Evolutionary conservation across 2,113 vertebrate species (phyloP).

Genomic region (Platichthys stellatus): DNA sequence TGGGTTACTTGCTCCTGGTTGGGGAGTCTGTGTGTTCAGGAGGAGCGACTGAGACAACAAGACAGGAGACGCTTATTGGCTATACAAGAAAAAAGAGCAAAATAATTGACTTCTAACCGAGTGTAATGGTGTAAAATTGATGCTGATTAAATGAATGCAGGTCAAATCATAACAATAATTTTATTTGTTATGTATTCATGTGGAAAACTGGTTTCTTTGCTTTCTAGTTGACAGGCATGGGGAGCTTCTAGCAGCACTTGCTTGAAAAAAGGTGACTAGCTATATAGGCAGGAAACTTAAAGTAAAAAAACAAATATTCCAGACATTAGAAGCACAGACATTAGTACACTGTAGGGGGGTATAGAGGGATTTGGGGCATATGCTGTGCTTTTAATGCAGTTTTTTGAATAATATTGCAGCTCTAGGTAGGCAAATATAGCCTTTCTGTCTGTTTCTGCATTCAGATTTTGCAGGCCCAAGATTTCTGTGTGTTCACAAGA

Average conservation of each 20-base stretch:
- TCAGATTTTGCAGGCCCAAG: not conserved
- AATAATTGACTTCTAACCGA: not conserved
- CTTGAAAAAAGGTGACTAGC: not conserved
- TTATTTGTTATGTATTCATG: not conserved
- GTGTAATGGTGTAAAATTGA: not conserved
- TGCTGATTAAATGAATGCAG: not conserved
- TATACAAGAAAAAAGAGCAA: too few species aligned
- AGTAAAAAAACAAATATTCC: not conserved
- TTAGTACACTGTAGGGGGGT: not conserved
- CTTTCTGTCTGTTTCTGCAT: not conserved
- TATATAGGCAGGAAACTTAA: not conserved
- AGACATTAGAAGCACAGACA: not conserved
- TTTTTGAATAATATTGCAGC: not conserved
- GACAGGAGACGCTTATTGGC: too few species aligned
- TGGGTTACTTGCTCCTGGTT: not conserved
- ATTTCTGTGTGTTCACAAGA: not conserved
- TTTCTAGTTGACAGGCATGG: not conserved
- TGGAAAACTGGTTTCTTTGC: not conserved
- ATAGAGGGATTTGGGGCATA: not conserved
- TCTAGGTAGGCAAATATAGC: not conserved
- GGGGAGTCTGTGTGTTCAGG: not conserved
- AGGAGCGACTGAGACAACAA: not conserved
- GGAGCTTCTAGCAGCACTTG: constrained; percentile 1
- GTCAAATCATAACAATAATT: not conserved
- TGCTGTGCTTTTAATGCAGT: not conserved